Conservation (phyloP, 2,797 vertebrate species). For the Macropodus opercularis region DNA sequence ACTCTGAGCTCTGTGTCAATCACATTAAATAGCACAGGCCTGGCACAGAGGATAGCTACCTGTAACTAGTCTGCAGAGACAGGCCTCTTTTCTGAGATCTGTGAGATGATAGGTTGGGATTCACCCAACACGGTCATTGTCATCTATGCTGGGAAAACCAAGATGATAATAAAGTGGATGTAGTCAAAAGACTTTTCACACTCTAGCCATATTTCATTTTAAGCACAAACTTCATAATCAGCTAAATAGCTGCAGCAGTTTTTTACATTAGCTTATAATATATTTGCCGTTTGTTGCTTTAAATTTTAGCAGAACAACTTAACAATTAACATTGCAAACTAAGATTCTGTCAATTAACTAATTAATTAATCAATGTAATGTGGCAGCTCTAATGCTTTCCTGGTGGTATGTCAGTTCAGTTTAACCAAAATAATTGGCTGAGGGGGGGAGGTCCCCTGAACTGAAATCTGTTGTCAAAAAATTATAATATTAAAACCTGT, state of each 20-base stretch:
- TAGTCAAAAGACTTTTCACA: too few species aligned
- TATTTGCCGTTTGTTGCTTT: not conserved
- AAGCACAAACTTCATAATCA: too few species aligned
- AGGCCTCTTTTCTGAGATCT: conserved; percentile 22
- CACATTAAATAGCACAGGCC: conserved; percentile 57
- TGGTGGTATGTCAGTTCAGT: not conserved
- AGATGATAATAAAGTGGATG: too few species aligned
- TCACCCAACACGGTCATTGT: not conserved
- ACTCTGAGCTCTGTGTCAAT: conserved; percentile 61
- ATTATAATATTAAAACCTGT: too few species aligned
- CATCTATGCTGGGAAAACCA: too few species aligned
- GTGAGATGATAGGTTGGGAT: conserved; percentile 13
- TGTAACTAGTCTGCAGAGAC: conserved; percentile 50
- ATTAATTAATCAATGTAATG: not conserved
- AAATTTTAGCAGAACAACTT: not conserved
- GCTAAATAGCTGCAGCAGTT: too few species aligned
- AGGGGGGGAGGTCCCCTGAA: too few species aligned
- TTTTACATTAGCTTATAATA: too few species aligned
- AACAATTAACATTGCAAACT: not conserved
- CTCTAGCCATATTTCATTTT: too few species aligned
- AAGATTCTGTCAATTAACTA: not conserved
- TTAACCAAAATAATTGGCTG: not conserved
- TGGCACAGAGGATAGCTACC: conserved; percentile 49
- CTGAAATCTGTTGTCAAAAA: too few species aligned
- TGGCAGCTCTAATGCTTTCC: not conserved